Evolutionary conservation across 2,888 invertebrate genomes (phyloP), one percentile per base, ranked within the genome.

Genomic region (Drosophila putrida): DNA sequence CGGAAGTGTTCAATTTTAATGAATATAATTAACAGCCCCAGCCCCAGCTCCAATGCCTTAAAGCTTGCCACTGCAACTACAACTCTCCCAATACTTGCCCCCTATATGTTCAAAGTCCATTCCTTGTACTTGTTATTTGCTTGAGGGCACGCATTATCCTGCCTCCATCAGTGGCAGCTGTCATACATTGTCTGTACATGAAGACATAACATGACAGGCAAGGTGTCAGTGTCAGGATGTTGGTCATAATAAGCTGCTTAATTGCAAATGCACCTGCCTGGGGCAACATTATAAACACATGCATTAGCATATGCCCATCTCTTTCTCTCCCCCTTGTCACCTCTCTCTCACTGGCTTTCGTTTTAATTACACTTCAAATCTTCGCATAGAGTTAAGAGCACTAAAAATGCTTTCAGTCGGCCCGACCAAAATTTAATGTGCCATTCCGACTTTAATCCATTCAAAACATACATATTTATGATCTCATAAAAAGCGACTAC

Each of bases 1-100:
- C 82, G 82, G 88, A 83, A 82, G 80, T 85, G 82, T 82, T 35
- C 65, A 72, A 69, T 70, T 80, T 85, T 85, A 85, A 76, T 80
- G 77, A 71, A 82, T 67, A 68, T 65, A 88, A 82, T 85, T 85
- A 79, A 74, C 83, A 68, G 62, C 41, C 49, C 38, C 11, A 43
- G 11, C 49, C 59, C n/a, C 83, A 68, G 62, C 41, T 46, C 38
- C 11, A 43, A 11, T 53, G 62, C n/a, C 54, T 9, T 28, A 20
- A 43, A 46, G 47, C 20, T 20, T 20, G 20, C 20, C 20, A 20
- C 20, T 20, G 28, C 38, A 8, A 9, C 3, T n/a, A 10, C 11
- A n/a, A 27, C 54, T 6, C 4, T 5, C 6, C 8, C 35, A 10
- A 9, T 6, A 28, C 28, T 53, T 28, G 46, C 15, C 10, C 20